Conservation (phyloP, 92 coral and sea anemone species). For the Diadumene lineata region DNA sequence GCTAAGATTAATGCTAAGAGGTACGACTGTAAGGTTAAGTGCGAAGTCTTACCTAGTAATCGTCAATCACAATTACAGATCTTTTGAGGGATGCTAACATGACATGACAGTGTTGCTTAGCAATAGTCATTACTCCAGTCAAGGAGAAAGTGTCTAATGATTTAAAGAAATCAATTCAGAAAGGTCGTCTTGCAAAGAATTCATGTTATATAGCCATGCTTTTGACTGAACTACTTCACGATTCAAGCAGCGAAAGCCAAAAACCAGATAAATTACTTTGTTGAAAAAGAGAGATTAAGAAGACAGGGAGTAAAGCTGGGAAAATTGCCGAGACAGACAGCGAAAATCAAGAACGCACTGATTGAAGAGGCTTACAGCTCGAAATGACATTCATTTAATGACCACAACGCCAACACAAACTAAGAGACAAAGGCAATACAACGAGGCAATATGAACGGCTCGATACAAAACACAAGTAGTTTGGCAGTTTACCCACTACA, state of each 20-base stretch:
- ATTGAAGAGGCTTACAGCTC: background rate
- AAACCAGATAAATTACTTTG: too few relatives aligned
- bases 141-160: too few relatives aligned
- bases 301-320: too few relatives aligned
- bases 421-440: background rate
- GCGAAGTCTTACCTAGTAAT: background rate
- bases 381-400: background rate
- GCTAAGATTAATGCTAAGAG: background rate
- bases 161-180: too few relatives aligned
- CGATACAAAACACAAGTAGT: background rate
- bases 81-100: slow-evolving; percentile 6
- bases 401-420: background rate
- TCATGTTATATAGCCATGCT: too few relatives aligned
- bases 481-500: slow-evolving; percentile 43
- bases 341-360: too few relatives aligned
- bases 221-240: too few relatives aligned
- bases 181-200: too few relatives aligned
- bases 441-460: slow-evolving; percentile 9
- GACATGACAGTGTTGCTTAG: slow-evolving; percentile 6
- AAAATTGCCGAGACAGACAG: too few relatives aligned
- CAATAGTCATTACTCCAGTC: background rate
- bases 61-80: slow-evolving; percentile 10
- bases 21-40: background rate
- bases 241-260: too few relatives aligned
- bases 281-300: too few relatives aligned